Evolutionary conservation across 2,888 invertebrate species (phyloP).

Genomic region (Oscheius sp.): DNA sequence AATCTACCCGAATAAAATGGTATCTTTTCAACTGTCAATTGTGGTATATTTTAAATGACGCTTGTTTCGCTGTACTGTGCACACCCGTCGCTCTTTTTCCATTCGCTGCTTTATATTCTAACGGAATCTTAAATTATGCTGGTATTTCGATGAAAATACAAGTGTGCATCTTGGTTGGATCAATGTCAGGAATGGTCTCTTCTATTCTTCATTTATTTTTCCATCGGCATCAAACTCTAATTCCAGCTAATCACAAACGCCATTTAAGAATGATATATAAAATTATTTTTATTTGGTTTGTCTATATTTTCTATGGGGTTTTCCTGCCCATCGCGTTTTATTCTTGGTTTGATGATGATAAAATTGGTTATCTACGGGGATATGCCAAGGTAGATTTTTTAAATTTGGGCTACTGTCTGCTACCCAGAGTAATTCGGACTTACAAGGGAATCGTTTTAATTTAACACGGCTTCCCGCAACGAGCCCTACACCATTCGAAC

Average conservation of each 20-base stretch:
- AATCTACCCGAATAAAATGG: constrained; percentile 14
- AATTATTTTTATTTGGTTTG: neutral
- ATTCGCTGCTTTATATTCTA: neutral
- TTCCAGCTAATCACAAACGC: neutral
- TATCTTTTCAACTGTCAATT: constrained; percentile 12
- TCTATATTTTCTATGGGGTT: constrained; percentile 6
- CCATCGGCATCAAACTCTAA: constrained; percentile 7
- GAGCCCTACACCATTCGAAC: too few species aligned
- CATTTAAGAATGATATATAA: neutral
- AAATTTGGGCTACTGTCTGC: too few species aligned
- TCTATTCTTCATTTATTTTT: constrained; percentile 2
- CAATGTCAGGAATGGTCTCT: neutral
- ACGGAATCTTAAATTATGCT: neutral
- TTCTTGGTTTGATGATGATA: neutral
- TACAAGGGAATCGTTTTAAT: too few species aligned
- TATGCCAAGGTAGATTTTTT: neutral
- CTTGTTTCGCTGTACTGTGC: neutral
- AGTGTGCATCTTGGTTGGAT: neutral
- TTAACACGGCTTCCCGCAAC: too few species aligned
- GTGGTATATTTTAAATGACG: neutral
- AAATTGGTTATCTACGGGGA: neutral
- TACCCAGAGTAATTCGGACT: too few species aligned
- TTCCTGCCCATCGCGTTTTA: neutral
- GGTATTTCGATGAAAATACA: neutral
- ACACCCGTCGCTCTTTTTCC: neutral